Percentiles rank a stretch among this genome's conserved stretches.
These are phyloP conservation scores for Actias luna DNA, from an alignment of 2,888 invertebrate species.

Conservation along the genomic window DNA sequence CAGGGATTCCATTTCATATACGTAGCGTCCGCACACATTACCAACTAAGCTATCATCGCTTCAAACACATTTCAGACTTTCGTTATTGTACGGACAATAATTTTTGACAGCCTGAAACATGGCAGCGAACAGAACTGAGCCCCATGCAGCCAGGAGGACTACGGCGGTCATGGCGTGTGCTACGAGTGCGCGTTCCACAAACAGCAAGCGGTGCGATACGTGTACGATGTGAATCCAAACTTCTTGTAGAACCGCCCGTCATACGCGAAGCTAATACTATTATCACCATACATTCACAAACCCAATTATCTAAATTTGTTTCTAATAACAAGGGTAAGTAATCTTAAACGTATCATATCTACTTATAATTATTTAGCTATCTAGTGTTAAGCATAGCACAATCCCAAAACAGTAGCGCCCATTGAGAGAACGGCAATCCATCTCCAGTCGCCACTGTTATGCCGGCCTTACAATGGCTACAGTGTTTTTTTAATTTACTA, in stretches of 20 bases:
- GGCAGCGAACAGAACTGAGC: slow-evolving; percentile 68
- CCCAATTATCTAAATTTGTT: slow-evolving; percentile 73
- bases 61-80: too few relatives aligned
- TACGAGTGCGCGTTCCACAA: slow-evolving; percentile 60
- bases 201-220: slow-evolving; percentile 65
- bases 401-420: too few relatives aligned
- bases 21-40: too few relatives aligned
- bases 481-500: too few relatives aligned
- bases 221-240: slow-evolving; percentile 65
- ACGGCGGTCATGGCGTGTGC: slow-evolving; percentile 65
- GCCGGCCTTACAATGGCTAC: too few relatives aligned
- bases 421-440: too few relatives aligned
- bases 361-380: background rate
- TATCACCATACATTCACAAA: slow-evolving; percentile 67
- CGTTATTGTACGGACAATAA: background rate
- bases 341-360: background rate
- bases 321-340: slow-evolving; percentile 63
- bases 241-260: slow-evolving; percentile 67
- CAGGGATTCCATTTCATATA: too few relatives aligned
- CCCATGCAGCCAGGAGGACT: slow-evolving; percentile 59
- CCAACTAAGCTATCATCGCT: too few relatives aligned
- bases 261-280: slow-evolving; percentile 54
- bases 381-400: too few relatives aligned
- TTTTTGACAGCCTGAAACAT: slow-evolving; percentile 58
- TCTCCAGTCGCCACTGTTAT: too few relatives aligned